Evolutionary conservation across 92 coral and sea anemone genomes (phyloP), one percentile per base, ranked within the genome.

Genomic region (Montipora capitata): DNA sequence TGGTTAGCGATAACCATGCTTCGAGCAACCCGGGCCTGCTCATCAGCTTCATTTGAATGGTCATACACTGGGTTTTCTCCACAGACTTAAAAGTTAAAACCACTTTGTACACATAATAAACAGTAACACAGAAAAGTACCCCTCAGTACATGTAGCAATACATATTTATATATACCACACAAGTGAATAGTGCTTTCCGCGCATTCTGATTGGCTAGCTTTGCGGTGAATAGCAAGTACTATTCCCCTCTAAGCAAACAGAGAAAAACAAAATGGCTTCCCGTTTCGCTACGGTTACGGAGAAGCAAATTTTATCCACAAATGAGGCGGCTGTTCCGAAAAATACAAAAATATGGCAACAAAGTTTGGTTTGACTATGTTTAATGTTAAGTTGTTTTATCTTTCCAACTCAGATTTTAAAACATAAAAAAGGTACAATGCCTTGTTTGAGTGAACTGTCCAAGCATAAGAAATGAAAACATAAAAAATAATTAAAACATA

Each of bases 381-480:
- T 79, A 2, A 43, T 38, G 68, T 61, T 78, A 59, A 78, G 15
- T 41, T 79, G 83, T 61, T 61, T 61, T 13, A 79, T 79, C 83
- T 57, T 56, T 76, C 67, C 80, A 52, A 56, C 40, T 43, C 42
- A 56, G 41, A 48, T 49, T 76, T 4, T 76, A 49, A 56, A 57
- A 14, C 63, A 74, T 75, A 75, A 75, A 54, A 72, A 20, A 80
- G 63, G 63, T 67, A 80, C 76, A 65, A 49, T 45, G 43, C 85
- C 85, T 67, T 80, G 85, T n/a, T 68, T 80, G 66, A 76, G 85
- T 65, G 74, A 68, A 80, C 85, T 68, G 43, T 68, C 85, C n/a
- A n/a, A n/a, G n/a, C n/a, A n/a, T n/a, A n/a, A n/a, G n/a, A n/a
- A n/a, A n/a, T n/a, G n/a, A n/a, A n/a, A n/a, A n/a, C n/a, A n/a